Evolutionary conservation across 2,113 vertebrate species (phyloP).

Genomic region (Micromys minutus): DNA sequence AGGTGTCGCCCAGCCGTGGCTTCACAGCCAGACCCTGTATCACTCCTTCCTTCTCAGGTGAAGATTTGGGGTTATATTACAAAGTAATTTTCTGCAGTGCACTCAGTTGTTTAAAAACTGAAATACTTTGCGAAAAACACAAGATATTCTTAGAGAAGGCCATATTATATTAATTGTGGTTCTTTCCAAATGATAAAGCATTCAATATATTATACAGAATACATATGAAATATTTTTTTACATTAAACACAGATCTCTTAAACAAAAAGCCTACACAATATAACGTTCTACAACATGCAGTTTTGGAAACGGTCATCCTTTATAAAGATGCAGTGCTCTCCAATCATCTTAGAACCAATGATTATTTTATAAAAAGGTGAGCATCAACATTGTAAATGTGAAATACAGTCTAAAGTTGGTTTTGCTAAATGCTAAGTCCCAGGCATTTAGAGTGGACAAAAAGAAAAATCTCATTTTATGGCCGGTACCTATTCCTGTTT

Average conservation of each 20-base stretch:
- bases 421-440: conserved; percentile 38
- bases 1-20: background rate
- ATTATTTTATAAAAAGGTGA: conserved; percentile 48
- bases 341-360: conserved; percentile 26
- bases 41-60: background rate
- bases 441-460: conserved; percentile 23
- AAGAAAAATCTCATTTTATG: conserved; percentile 30
- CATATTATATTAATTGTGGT: background rate
- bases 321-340: conserved; percentile 48
- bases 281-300: conserved; percentile 57
- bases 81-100: conserved; percentile 55
- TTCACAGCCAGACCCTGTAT: background rate
- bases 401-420: conserved; percentile 51
- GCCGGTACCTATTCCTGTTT: background rate
- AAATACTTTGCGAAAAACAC: conserved; percentile 6
- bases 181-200: background rate
- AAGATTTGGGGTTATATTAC: background rate
- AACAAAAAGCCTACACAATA: conserved; percentile 1
- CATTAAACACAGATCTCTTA: background rate
- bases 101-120: conserved; percentile 34
- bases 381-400: background rate
- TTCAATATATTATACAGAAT: background rate
- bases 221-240: conserved; percentile 38
- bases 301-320: conserved; percentile 20
- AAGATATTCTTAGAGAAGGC: background rate